These are phyloP conservation scores for Sphyrna mokarran DNA, from an alignment of 2,113 vertebrate species.

Conservation along the genomic window DNA sequence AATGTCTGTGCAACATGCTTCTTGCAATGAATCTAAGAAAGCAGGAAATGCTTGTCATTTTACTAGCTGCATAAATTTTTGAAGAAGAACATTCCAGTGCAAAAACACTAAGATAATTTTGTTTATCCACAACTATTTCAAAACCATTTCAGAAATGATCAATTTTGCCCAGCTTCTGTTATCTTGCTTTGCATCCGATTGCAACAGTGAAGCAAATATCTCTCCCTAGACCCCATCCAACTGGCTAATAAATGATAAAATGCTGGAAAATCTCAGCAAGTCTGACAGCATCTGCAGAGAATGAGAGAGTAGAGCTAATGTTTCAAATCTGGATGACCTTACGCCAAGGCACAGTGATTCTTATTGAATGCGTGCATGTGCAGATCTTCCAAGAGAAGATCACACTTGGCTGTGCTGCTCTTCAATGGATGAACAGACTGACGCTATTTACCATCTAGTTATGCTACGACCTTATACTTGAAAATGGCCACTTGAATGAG, in stretches of 20 bases:
- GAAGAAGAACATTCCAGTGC: neutral
- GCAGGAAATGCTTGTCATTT: conserved; percentile 5
- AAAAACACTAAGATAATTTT: neutral
- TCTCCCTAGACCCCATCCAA: neutral
- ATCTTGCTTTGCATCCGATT: neutral
- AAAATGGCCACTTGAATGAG: too few relatives aligned
- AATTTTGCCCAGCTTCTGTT: neutral
- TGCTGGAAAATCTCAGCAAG: too few relatives aligned
- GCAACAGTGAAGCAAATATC: neutral
- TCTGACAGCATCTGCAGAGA: too few relatives aligned
- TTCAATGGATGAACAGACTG: too few relatives aligned
- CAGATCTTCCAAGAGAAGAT: too few relatives aligned
- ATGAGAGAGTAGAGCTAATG: too few relatives aligned
- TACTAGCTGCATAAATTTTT: neutral
- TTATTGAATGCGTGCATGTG: too few relatives aligned
- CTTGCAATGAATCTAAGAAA: neutral
- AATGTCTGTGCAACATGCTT: neutral
- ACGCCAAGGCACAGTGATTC: too few relatives aligned
- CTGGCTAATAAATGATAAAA: neutral
- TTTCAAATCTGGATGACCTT: too few relatives aligned
- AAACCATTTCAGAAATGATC: neutral
- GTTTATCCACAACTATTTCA: neutral
- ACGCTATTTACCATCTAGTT: too few relatives aligned
- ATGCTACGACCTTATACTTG: too few relatives aligned
- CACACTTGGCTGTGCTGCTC: too few relatives aligned